A percentile compares a stretch with the other conserved stretches of the same genome.
Evolutionary conservation across 2,797 vertebrate species (phyloP).

Genomic region (Cynopterus sphinx): DNA sequence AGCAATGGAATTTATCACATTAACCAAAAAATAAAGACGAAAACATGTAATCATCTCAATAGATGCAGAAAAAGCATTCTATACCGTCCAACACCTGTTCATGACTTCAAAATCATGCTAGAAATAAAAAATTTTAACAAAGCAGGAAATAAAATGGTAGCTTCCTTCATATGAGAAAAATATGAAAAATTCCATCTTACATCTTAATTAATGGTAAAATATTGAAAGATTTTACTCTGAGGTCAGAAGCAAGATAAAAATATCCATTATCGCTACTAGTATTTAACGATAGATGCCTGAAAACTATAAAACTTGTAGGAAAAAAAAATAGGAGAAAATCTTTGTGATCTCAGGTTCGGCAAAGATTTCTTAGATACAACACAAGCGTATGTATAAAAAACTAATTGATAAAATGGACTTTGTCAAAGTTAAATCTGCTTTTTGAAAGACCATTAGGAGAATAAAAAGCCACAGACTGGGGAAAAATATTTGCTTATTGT

Average conservation of each 20-base stretch:
- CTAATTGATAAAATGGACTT: background rate
- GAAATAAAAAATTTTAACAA: background rate
- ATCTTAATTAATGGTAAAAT: background rate
- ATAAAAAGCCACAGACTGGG: background rate
- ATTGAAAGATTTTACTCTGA: background rate
- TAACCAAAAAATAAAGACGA: background rate
- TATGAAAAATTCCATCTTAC: background rate
- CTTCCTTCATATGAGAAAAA: background rate
- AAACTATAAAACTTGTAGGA: background rate
- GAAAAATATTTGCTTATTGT: background rate
- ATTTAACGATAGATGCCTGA: background rate
- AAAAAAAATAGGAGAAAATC: background rate
- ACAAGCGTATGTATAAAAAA: background rate
- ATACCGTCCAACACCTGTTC: background rate
- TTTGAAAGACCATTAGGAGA: background rate
- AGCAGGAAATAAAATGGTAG: background rate
- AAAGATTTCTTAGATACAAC: background rate
- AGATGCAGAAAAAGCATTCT: background rate
- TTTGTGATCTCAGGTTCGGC: background rate
- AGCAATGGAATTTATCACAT: background rate
- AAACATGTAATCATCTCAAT: background rate
- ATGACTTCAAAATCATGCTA: background rate
- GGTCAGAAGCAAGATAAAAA: background rate
- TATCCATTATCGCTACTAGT: background rate
- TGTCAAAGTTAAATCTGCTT: background rate